Evolutionary conservation across 2,888 invertebrate genomes (phyloP).

Genomic region (Fissipunctia ypsillon): DNA sequence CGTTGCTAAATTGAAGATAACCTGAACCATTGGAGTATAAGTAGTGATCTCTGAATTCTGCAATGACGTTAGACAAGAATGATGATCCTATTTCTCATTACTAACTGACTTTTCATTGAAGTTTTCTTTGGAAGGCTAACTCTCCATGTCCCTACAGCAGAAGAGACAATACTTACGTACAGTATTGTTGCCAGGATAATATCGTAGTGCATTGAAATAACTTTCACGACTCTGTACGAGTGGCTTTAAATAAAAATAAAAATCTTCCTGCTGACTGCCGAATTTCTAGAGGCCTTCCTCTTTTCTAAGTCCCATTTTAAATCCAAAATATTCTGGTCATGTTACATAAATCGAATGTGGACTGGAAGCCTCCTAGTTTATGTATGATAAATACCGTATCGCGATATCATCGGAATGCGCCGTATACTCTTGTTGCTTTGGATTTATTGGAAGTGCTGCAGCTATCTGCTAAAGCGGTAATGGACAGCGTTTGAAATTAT

Average conservation of each 20-base stretch:
- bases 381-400: conserved; percentile 79
- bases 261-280: not conserved
- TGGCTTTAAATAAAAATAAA: no score
- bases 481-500: conserved; percentile 60
- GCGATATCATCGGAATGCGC: conserved; percentile 76
- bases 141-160: not conserved
- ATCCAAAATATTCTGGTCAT: conserved; percentile 59
- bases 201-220: no score
- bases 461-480: conserved; percentile 70
- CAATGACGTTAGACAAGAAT: not conserved
- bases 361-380: conserved; percentile 68
- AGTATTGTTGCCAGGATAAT: no score
- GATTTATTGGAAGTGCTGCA: conserved; percentile 72
- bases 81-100: not conserved
- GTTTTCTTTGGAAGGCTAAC: no score
- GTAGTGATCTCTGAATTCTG: not conserved
- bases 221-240: no score
- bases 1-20: no score
- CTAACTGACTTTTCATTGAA: not conserved
- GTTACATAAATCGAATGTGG: conserved; percentile 68
- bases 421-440: conserved; percentile 71
- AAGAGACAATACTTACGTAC: not conserved
- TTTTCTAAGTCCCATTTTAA: conserved; percentile 32
- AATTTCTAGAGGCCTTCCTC: not conserved
- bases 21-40: no score